phyloP scores from a whole-genome alignment of 2,888 invertebrate genomes.

The Eilema sororculum region DNA sequence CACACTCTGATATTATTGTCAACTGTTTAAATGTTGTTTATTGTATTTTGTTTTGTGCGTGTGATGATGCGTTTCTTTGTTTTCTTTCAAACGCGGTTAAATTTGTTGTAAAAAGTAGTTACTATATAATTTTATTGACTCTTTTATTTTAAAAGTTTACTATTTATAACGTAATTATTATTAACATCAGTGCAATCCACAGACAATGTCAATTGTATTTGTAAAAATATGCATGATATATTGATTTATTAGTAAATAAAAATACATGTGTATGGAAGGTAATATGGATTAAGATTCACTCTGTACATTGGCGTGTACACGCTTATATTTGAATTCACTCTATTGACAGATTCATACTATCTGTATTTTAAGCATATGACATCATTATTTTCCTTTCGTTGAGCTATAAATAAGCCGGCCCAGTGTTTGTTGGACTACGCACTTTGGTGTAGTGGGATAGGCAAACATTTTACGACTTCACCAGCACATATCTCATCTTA shows the following conservation, averaged over 20 bases:
- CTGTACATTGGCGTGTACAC: neutral
- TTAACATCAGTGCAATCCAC: too few relatives aligned
- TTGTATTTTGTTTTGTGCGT: too few relatives aligned
- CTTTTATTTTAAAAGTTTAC: too few relatives aligned
- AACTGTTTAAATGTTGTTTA: too few relatives aligned
- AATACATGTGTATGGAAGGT: too few relatives aligned
- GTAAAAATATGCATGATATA: too few relatives aligned
- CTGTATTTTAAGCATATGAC: conserved; percentile 4
- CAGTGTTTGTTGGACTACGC: neutral
- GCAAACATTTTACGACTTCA: neutral
- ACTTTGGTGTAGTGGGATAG: neutral
- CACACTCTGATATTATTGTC: too few relatives aligned
- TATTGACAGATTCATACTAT: neutral
- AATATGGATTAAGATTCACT: neutral
- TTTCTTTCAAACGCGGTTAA: neutral
- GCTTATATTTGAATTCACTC: neutral
- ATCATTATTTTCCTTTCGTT: conserved; percentile 4
- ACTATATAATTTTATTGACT: too few relatives aligned
- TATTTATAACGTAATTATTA: too few relatives aligned
- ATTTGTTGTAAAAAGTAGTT: too few relatives aligned
- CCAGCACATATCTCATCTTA: neutral
- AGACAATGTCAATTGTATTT: too few relatives aligned
- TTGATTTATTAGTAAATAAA: too few relatives aligned
- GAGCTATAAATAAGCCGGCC: neutral
- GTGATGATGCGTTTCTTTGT: neutral